Percentiles rank a stretch among this genome's conserved stretches.
phyloP scores from a whole-genome alignment of 2,113 vertebrate species.

The Cynocephalus volans region DNA sequence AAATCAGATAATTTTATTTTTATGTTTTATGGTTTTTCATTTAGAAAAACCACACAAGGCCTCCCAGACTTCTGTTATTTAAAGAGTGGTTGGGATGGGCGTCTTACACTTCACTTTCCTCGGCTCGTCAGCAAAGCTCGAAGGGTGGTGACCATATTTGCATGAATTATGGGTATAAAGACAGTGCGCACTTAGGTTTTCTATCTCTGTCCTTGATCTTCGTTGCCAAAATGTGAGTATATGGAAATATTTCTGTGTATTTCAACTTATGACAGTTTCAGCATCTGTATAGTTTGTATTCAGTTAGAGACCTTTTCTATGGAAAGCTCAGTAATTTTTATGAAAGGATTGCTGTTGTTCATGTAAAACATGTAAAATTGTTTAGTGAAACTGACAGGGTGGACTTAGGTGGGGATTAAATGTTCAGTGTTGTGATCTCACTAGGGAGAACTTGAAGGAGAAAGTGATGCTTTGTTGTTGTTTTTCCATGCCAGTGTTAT shows the following conservation, averaged over 20 bases:
- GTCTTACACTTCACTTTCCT: slow-evolving; percentile 5
- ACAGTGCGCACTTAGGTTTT: slow-evolving; percentile 74
- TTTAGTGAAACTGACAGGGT: slow-evolving; percentile 82
- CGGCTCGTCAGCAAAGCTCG: slow-evolving; percentile 72
- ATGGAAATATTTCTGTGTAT: slow-evolving; percentile 89
- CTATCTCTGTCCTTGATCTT: slow-evolving; percentile 82
- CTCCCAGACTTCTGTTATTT: slow-evolving; percentile 74
- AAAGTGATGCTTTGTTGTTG: slow-evolving; percentile 41
- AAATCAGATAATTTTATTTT: slow-evolving; percentile 71
- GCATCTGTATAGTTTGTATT: slow-evolving; percentile 90
- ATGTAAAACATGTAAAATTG: slow-evolving; percentile 91
- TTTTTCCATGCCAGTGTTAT: slow-evolving; percentile 74
- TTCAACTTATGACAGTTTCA: slow-evolving; percentile 87
- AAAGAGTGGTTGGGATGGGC: slow-evolving; percentile 40
- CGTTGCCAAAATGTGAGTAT: slow-evolving; percentile 89
- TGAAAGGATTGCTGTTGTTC: slow-evolving; percentile 91
- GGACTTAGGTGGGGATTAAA: background rate
- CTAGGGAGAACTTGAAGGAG: slow-evolving; percentile 79
- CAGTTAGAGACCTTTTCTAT: slow-evolving; percentile 90
- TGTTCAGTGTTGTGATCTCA: slow-evolving; percentile 77
- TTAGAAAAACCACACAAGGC: slow-evolving; percentile 76
- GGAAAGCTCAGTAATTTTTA: slow-evolving; percentile 93
- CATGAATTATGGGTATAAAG: slow-evolving; percentile 65
- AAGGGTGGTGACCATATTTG: slow-evolving; percentile 62
- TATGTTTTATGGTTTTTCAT: slow-evolving; percentile 69